Evolutionary conservation across 2,797 vertebrate genomes (phyloP), one percentile per base, ranked within the genome.

Genomic region (Syngnathus acus): DNA sequence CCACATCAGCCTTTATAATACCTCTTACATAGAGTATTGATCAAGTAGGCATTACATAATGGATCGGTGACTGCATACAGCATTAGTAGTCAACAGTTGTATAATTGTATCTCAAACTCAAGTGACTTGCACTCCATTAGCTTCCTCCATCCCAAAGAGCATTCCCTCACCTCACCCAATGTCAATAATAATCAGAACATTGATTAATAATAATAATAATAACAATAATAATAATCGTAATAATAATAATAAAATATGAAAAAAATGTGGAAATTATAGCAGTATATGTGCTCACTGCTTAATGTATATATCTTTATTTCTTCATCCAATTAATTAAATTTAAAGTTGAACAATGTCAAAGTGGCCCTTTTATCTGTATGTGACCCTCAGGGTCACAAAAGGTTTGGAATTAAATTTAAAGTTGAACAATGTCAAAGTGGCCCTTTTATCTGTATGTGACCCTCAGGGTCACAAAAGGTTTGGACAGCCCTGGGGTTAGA

Each of bases 41-140:
- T 78, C 67, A 67, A 70, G 61, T 38, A 63, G 68, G 66, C 72
- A 68, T 72, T 43, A 51, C 58, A 58, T 76, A 65, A 82, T 72
- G 48, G 64, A 17, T 6, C 55, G 63, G 45, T 70, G 72, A 72
- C 71, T 77, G 64, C 2, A 72, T 54, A 32, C 32, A 50, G 66
- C 68, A 78, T 79, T 76, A 82, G 73, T 57, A 59, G 62, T 59
- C 4, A 1, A 47, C 62, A 40, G 64, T 65, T 66, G 9, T 10
- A 39, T 72, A 42, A 57, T 48, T 19, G 39, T 68, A 68, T 72
- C 47, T 69, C 57, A 21, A 45, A 59, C 17, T 70, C 54, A 68
- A 75, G 14, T 14, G 62, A 64, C 61, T 72, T 48, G 43, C n/a
- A 11, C 14, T 62, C 19, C 58, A 64, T 66, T 39, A 57, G 54